Percentiles rank a stretch among this genome's conserved stretches.
Conservation (phyloP, 1,140 invertebrate species). For the Thereuonema tuberculata region DNA sequence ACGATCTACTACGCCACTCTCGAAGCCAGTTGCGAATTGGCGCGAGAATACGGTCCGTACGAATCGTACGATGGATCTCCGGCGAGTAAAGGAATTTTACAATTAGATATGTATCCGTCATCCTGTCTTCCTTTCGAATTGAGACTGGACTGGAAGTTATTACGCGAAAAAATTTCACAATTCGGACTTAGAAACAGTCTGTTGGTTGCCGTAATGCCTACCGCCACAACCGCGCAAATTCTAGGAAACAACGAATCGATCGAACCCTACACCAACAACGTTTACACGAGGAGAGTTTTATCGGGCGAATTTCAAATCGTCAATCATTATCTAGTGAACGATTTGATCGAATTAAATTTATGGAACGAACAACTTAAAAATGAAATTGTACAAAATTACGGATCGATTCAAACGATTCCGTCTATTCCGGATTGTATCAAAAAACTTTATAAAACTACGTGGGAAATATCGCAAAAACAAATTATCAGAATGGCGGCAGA, state of each 20-base stretch:
- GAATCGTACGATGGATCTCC: not conserved
- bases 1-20: constrained; percentile 3
- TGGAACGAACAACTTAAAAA: constrained; percentile 39
- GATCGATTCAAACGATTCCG: constrained; percentile 38
- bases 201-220: not conserved
- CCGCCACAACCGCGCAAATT: not conserved
- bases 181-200: not conserved
- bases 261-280: not conserved
- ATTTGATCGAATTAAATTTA: not conserved
- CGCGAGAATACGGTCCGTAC: not conserved
- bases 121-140: not conserved
- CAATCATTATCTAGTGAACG: not conserved
- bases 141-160: not conserved
- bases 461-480: constrained; percentile 41
- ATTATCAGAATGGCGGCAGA: constrained; percentile 43
- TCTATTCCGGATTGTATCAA: constrained; percentile 52
- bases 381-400: constrained; percentile 33
- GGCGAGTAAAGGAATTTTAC: not conserved
- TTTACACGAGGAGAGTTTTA: not conserved
- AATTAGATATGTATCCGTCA: not conserved
- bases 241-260: not conserved
- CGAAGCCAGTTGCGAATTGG: not conserved
- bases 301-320: not conserved
- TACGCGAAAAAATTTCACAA: not conserved
- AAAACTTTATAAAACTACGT: constrained; percentile 87